Conservation (phyloP, 2,797 vertebrate genomes). For the Brachymystax lenok region DNA sequence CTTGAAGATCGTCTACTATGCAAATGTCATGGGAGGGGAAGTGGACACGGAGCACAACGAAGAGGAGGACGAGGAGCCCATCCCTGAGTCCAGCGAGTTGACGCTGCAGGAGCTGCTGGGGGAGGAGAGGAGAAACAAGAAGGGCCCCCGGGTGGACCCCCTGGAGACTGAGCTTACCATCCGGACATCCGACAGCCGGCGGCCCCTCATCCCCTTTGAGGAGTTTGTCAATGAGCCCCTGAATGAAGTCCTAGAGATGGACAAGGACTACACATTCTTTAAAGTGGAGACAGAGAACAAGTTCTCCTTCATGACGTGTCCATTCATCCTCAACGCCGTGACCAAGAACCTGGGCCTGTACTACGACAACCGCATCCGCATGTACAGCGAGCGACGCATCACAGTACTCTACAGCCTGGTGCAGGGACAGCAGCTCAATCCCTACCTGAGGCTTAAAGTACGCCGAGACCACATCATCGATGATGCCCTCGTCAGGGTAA, state of each 20-base stretch:
- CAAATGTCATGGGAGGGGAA: constrained; percentile 95
- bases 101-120: constrained; percentile 96
- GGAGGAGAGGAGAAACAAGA: constrained; percentile 95
- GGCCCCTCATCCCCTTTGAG: constrained; percentile 93
- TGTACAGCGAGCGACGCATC: constrained; percentile 98
- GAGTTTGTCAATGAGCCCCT: constrained; percentile 98
- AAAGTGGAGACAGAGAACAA: constrained; percentile 99
- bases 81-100: constrained; percentile 94
- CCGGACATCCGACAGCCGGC: constrained; percentile 92
- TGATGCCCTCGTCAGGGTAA: constrained; percentile 95
- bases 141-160: constrained; percentile 94
- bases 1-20: constrained; percentile 99
- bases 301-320: constrained; percentile 99
- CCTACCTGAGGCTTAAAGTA: constrained; percentile 95
- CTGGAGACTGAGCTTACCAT: constrained; percentile 95
- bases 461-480: constrained; percentile 97
- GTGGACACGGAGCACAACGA: constrained; percentile 92
- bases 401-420: constrained; percentile 98
- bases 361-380: constrained; percentile 98
- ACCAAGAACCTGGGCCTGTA: constrained; percentile 98
- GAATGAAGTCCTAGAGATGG: constrained; percentile 98
- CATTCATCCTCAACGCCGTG: constrained; percentile 97
- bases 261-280: constrained; percentile 99
- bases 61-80: constrained; percentile 96
- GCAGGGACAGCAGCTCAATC: constrained; percentile 97